Evolutionary conservation across 2,113 vertebrate genomes (phyloP).

Genomic region (Onychostruthus taczanowskii): DNA sequence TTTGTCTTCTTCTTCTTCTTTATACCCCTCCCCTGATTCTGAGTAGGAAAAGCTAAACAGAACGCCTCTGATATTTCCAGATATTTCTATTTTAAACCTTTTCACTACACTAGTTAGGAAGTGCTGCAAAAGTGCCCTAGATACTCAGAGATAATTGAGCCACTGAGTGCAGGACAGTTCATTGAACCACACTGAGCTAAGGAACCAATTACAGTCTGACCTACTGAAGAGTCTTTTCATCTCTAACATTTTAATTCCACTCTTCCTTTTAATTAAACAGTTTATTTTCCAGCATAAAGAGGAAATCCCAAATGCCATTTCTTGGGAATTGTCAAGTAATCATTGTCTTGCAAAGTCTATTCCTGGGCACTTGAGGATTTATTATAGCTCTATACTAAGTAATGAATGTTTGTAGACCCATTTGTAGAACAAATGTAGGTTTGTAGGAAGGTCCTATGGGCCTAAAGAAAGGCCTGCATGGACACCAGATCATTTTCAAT

Average conservation of each 20-base stretch:
- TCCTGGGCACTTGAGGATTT: background rate
- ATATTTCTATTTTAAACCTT: background rate
- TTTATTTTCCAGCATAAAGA: slow-evolving; percentile 19
- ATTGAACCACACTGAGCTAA: background rate
- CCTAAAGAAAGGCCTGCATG: background rate
- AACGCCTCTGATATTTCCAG: background rate
- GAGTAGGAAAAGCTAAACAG: background rate
- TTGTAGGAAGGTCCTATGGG: background rate
- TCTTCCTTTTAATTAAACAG: slow-evolving; percentile 18
- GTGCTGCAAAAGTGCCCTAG: background rate
- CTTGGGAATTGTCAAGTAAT: background rate
- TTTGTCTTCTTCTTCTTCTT: background rate
- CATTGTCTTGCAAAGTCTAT: background rate
- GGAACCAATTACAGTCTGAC: background rate
- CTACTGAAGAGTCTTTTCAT: background rate
- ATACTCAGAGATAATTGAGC: background rate
- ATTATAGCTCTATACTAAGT: background rate
- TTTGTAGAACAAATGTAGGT: background rate
- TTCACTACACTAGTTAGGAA: background rate
- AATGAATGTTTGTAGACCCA: background rate
- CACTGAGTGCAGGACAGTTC: background rate
- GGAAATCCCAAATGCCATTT: background rate
- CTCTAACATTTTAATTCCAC: background rate
- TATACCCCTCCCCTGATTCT: background rate
- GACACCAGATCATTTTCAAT: background rate